Evolutionary conservation across 1,140 invertebrate genomes (phyloP), one percentile per base, ranked within the genome.

Genomic region (Drosophila leontia): DNA sequence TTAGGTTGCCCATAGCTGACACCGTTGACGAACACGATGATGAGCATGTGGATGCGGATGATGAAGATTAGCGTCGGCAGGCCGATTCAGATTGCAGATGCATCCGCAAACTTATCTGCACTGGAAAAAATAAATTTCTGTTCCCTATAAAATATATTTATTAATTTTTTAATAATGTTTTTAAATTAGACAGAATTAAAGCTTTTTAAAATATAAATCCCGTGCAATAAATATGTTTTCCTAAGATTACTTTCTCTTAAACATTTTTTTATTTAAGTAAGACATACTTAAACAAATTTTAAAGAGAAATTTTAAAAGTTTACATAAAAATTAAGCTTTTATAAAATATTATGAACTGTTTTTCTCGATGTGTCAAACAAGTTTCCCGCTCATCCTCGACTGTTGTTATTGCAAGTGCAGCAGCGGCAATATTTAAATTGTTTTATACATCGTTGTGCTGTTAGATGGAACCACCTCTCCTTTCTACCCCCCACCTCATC

Each of bases 401-500:
- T 47, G 48, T 75, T 82, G 68, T 63, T 88, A 81, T 90, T 88
- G 85, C 85, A 88, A 88, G 86, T 88, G 86, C 86, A 88, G 86
- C 86, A 88, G 75, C 78, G 71, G 82, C 86, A 85, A 90, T 90
- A 90, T 90, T 90, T 90, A 90, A 90, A 90, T 90, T 90, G 86
- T 90, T 90, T 90, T 90, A 90, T 90, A 88, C 85, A 75, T 85
- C 80, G 68, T 75, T 85, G 84, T 81, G 81, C 85, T 84, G 84
- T 90, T 90, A 78, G 63, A 64, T 56, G 74, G 50, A 59, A 59
- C 53, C 42, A 37, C 29, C 51, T 23, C 17, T 23, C 12, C 4
- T 5, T 13, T 6, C 48, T 7, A 3, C n/a, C 13, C 39, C 45
- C 17, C 19, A 15, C 45, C 45, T 6, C 34, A 9, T 44, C 26